Percentiles rank a stretch among this genome's conserved stretches.
These are phyloP conservation scores for Ciconia nigra DNA, from an alignment of 2,797 vertebrate genomes.

Conservation along the genomic window DNA sequence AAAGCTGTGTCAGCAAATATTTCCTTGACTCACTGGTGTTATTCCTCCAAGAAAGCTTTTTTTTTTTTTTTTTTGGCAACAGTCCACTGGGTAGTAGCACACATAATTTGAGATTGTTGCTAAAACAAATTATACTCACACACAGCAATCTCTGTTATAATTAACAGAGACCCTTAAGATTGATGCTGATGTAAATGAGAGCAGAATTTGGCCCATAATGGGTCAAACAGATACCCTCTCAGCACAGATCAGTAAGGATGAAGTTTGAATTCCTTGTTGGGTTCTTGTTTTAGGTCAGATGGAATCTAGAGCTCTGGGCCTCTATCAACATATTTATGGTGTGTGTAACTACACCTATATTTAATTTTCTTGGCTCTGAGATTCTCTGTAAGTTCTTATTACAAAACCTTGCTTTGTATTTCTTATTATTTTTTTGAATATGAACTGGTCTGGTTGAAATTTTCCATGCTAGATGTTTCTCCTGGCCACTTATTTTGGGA, in stretches of 20 bases:
- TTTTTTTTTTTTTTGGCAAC: neutral
- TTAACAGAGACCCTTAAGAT: neutral
- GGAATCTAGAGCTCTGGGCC: neutral
- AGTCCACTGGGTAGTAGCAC: neutral
- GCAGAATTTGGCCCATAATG: neutral
- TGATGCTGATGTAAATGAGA: neutral
- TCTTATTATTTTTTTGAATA: neutral
- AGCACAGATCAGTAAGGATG: neutral
- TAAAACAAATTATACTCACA: neutral
- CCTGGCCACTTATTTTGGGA: neutral
- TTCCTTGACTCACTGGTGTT: neutral
- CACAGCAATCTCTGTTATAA: neutral
- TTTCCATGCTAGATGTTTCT: neutral
- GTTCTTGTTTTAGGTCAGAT: neutral
- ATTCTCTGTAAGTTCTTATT: neutral
- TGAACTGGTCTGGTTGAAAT: neutral
- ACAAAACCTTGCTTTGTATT: neutral
- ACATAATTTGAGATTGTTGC: neutral
- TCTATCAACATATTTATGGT: neutral
- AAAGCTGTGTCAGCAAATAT: neutral
- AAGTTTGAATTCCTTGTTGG: neutral
- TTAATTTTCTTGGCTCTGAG: neutral
- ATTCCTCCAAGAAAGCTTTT: neutral
- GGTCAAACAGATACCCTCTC: neutral
- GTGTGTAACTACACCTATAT: neutral